Evolutionary conservation across 2,888 invertebrate species (phyloP), one percentile per base, ranked within the genome.

Genomic region (Terebella lapidaria): DNA sequence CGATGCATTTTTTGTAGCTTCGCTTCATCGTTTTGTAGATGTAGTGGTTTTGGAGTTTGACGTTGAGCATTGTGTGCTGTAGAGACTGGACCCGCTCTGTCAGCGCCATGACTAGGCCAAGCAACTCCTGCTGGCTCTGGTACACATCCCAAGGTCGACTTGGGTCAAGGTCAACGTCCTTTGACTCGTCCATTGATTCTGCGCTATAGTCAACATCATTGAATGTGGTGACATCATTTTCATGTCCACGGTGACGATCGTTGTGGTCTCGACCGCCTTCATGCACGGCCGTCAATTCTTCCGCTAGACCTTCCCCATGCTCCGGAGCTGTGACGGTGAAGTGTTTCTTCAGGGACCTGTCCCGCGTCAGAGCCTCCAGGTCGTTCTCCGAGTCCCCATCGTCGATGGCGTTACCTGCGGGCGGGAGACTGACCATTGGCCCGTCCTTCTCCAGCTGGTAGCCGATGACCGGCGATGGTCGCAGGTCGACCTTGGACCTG

Each of bases 11-110:
- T 5, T 49, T 49, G 18, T 49, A 22, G 18, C 49, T 5, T 10
- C 24, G 15, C 49, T 49, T 49, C 47, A 64, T 25, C 52, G 52
- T 52, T 46, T 57, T 64, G 52, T 61, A 64, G 22, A 61, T 35
- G 20, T 57, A 49, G 45, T 64, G 64, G 46, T 57, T 64, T 57
- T 64, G 61, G 45, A 57, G 57, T 52, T 64, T 64, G 45, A 64
- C 47, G 53, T 56, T 59, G 27, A 27, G 52, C 60, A 60, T 42
- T 26, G 59, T 54, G 27, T 24, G 55, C 47, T 56, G 49, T 52
- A 63, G 52, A 4, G 20, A 29, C n/a, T 30, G 18, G 10, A 63
- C 42, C 54, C 58, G 47, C 27, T 54, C 53, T n/a, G 53, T 10
- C 45, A 58, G 35, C 27, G 27, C 10, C 42, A 35, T 35, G 10